Evolutionary conservation across 2,888 invertebrate species (phyloP).

Genomic region (Drosophila nr. fundita): DNA sequence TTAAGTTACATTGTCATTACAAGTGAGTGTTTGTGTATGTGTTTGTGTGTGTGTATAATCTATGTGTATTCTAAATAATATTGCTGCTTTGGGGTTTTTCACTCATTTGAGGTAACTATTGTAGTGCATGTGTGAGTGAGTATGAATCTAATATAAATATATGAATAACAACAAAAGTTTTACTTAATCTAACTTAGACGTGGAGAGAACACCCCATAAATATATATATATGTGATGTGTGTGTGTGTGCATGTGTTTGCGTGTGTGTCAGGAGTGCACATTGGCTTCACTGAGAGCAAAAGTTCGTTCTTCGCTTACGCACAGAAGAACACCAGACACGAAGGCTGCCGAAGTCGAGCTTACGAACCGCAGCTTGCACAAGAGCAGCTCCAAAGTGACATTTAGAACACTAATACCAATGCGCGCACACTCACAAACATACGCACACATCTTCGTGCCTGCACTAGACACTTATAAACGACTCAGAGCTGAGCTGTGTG

Average conservation of each 20-base stretch:
- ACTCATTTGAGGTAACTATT: constrained; percentile 19
- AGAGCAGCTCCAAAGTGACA: constrained; percentile 24
- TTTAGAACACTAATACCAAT: constrained; percentile 15
- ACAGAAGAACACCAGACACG: background rate
- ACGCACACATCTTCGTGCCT: constrained; percentile 3
- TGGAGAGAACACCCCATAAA: background rate
- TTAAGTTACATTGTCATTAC: constrained; percentile 35
- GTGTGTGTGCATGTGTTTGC: background rate
- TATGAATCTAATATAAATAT: constrained; percentile 5
- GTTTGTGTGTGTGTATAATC: background rate
- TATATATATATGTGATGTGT: background rate
- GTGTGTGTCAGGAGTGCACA: constrained; percentile 19
- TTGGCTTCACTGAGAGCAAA: constrained; percentile 31
- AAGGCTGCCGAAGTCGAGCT: constrained; percentile 1
- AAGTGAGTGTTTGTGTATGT: background rate
- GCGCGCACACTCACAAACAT: background rate
- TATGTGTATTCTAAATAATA: constrained; percentile 13
- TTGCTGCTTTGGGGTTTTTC: constrained; percentile 30
- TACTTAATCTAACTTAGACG: background rate
- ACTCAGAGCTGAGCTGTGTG: constrained; percentile 3
- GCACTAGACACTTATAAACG: constrained; percentile 10
- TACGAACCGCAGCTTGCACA: constrained; percentile 8
- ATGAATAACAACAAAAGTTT: constrained; percentile 1
- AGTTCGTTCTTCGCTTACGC: constrained; percentile 11
- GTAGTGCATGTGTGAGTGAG: constrained; percentile 22